Conservation (phyloP, 2,888 invertebrate species). For the Tenthredo scrophulariae region DNA sequence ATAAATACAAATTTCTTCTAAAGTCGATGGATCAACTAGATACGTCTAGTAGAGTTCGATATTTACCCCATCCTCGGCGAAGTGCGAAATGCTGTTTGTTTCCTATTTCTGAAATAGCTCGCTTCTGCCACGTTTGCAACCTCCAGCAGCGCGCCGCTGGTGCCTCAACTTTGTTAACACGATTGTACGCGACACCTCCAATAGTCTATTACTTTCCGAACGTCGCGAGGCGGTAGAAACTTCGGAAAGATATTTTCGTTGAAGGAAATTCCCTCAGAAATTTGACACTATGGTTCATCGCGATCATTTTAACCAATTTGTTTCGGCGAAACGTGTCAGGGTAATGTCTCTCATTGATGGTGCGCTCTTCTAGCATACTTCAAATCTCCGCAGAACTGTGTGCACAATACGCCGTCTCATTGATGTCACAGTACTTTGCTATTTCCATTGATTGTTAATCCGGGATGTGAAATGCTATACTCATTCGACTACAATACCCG, state of each 20-base stretch:
- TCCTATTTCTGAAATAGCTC: conserved; percentile 48
- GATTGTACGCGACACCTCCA: conserved; percentile 49
- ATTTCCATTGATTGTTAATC: conserved; percentile 2
- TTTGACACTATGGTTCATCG: not conserved
- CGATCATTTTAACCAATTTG: conserved; percentile 16
- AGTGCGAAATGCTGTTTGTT: conserved; percentile 51
- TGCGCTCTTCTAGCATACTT: not conserved
- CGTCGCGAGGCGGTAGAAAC: conserved; percentile 16
- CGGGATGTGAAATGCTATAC: conserved; percentile 11
- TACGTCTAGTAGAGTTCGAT: conserved; percentile 35
- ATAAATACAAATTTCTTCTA: conserved; percentile 44
- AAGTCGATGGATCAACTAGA: conserved; percentile 46
- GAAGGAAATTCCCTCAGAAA: conserved; percentile 1
- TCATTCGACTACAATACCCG: conserved; percentile 25
- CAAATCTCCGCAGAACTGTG: not conserved
- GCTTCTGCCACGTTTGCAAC: conserved; percentile 30
- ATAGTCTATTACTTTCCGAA: conserved; percentile 46
- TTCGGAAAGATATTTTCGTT: conserved; percentile 32
- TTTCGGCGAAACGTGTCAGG: not conserved
- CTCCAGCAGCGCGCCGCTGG: conserved; percentile 39
- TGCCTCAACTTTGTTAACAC: conserved; percentile 51
- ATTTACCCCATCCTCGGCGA: conserved; percentile 32
- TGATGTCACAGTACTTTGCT: conserved; percentile 19
- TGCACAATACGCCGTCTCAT: not conserved
- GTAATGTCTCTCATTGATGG: not conserved